A percentile compares a stretch with the other conserved stretches of the same genome.
phyloP scores from a whole-genome alignment of 2,888 invertebrate species.

The Drosophila prostipennis region DNA sequence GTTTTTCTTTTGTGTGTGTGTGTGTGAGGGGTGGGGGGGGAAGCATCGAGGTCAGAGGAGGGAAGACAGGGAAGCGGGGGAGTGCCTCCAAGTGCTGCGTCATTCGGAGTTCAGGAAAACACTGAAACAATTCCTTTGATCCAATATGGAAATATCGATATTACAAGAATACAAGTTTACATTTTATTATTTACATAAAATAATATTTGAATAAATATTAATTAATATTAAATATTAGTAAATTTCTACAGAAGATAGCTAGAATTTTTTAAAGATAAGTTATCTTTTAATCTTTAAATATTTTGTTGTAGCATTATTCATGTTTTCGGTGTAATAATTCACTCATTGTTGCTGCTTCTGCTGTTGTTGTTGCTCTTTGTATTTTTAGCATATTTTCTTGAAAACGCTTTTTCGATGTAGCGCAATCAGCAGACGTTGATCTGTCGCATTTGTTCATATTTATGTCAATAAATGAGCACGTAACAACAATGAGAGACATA shows the following conservation, averaged over 20 bases:
- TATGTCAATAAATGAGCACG: slow-evolving; percentile 75
- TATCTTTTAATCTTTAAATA: too few relatives aligned
- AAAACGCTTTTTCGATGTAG: slow-evolving; percentile 59
- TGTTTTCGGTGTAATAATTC: slow-evolving; percentile 7
- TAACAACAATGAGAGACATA: slow-evolving; percentile 67
- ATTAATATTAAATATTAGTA: too few relatives aligned
- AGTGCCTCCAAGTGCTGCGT: slow-evolving; percentile 56
- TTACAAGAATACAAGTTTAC: not conserved
- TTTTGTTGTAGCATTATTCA: not conserved
- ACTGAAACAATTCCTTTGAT: not conserved
- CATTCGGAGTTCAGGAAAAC: slow-evolving; percentile 60
- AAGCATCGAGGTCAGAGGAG: slow-evolving; percentile 62
- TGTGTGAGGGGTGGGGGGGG: not conserved
- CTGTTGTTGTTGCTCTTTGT: slow-evolving; percentile 42
- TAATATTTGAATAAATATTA: not conserved
- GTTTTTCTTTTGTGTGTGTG: slow-evolving; percentile 24
- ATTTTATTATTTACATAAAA: not conserved
- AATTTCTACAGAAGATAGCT: too few relatives aligned
- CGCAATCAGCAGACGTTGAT: slow-evolving; percentile 69
- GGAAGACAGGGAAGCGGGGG: not conserved
- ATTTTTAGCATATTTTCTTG: slow-evolving; percentile 47
- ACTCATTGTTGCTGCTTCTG: slow-evolving; percentile 9
- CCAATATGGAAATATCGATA: not conserved
- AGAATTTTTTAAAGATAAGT: too few relatives aligned
- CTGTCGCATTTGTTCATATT: slow-evolving; percentile 66